These are phyloP conservation scores for Lophius americanus DNA, from an alignment of 2,797 vertebrate species.

Conservation along the genomic window DNA sequence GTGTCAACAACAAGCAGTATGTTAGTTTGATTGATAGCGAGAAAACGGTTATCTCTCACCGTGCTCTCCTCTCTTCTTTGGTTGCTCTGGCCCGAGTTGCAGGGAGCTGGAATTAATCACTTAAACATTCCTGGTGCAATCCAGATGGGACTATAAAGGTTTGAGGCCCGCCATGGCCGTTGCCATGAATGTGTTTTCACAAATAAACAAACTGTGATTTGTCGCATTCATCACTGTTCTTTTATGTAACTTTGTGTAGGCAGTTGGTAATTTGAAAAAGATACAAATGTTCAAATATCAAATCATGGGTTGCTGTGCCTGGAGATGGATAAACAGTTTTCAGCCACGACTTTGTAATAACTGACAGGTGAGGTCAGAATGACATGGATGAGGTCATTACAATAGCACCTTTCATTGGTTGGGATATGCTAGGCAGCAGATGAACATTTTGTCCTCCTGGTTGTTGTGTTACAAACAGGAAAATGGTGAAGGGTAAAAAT, in stretches of 20 bases:
- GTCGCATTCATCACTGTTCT: not conserved
- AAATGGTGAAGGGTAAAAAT: no score
- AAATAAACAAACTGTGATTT: slow-evolving; percentile 3
- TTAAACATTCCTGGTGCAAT: slow-evolving; percentile 10
- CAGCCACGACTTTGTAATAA: no score
- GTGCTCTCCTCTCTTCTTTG: slow-evolving; percentile 72
- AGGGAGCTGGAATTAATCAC: slow-evolving; percentile 40
- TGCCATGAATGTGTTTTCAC: slow-evolving; percentile 16
- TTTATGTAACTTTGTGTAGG: not conserved
- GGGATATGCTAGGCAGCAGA: no score
- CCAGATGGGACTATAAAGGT: slow-evolving; percentile 6
- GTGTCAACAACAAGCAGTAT: slow-evolving; percentile 32
- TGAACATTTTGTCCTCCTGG: no score
- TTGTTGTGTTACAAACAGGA: no score
- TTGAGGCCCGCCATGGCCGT: not conserved
- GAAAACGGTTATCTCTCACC: slow-evolving; percentile 46
- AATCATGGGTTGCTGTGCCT: no score
- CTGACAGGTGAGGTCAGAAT: no score
- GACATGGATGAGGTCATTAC: no score
- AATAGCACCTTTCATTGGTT: no score
- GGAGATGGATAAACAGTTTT: no score
- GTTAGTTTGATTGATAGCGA: slow-evolving; percentile 29
- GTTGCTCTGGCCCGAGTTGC: slow-evolving; percentile 37
- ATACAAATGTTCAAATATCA: no score
- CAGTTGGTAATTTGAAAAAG: no score